Conservation (phyloP, 2,888 invertebrate genomes). For the Drosophila sordidula region DNA sequence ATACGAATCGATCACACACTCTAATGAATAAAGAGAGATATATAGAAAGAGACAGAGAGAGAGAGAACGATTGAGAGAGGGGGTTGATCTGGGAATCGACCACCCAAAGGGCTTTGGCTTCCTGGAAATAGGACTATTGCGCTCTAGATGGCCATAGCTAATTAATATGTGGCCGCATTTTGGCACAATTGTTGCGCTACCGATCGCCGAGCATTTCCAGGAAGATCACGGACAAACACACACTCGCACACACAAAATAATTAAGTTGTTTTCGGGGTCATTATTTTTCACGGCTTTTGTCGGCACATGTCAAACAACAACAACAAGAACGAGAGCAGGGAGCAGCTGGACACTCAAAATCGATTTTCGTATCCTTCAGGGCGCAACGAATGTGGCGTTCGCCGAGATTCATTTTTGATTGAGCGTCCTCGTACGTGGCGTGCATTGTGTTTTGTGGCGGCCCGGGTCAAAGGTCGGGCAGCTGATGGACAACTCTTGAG, state of each 20-base stretch:
- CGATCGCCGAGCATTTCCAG: slow-evolving; percentile 58
- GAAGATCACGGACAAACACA: slow-evolving; percentile 42
- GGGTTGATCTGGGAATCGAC: slow-evolving; percentile 25
- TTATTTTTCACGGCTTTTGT: slow-evolving; percentile 78
- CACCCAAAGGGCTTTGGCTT: slow-evolving; percentile 61
- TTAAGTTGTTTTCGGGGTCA: slow-evolving; percentile 74
- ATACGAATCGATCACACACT: slow-evolving; percentile 37
- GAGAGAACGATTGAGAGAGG: not conserved
- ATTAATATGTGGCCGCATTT: slow-evolving; percentile 72
- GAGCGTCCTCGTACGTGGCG: slow-evolving; percentile 64
- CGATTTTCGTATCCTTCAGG: slow-evolving; percentile 62
- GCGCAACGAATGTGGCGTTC: slow-evolving; percentile 68
- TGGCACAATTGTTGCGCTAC: slow-evolving; percentile 76
- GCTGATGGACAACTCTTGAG: slow-evolving; percentile 45
- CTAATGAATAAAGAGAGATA: slow-evolving; percentile 13
- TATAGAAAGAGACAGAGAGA: not conserved
- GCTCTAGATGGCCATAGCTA: slow-evolving; percentile 59
- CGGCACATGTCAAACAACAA: slow-evolving; percentile 76
- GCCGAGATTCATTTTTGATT: slow-evolving; percentile 53
- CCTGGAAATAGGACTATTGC: slow-evolving; percentile 56
- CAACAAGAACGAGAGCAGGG: slow-evolving; percentile 25
- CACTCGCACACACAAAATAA: slow-evolving; percentile 54
- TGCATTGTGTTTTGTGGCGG: slow-evolving; percentile 52
- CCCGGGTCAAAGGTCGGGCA: slow-evolving; percentile 68
- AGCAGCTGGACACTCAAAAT: slow-evolving; percentile 70